Evolutionary conservation across 2,888 invertebrate species (phyloP), one percentile per base, ranked within the genome.

Genomic region (Baccha elongata): DNA sequence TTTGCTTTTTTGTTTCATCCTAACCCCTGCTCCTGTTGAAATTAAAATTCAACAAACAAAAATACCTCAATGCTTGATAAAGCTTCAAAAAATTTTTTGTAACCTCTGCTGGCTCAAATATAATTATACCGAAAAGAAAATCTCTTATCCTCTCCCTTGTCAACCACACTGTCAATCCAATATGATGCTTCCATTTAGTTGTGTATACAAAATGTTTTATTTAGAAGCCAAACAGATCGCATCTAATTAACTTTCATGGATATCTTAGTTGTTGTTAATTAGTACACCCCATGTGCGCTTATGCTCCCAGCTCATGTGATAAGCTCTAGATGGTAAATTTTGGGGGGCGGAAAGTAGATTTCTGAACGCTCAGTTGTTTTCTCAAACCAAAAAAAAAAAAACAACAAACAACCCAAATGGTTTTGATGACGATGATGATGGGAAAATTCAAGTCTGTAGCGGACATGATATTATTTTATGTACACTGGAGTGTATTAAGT

Each of bases 191-290:
- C 32, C n/a, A 1, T 19, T 35, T n/a, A 21, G n/a, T 35, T 48
- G 26, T 48, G 26, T 65, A 13, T 21, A 29, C 29, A 32, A 29
- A 15, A 29, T 42, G 42, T 58, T 62, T 42, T 29, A 44, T 44
- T 60, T 60, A 17, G 62, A 50, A 53, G 46, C 74, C 37, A 55
- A 58, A 69, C 64, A 58, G 69, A 80, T 74, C 74, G 55, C 69
- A 80, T 69, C 64, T 80, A 74, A 80, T 80, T 80, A 80, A 60
- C 74, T 74, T 74, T 37, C 44, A 69, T 64, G 58, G 69, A 74
- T 71, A 71, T 71, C 80, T 60, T 40, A 65, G 69, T 71, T 69
- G 69, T 71, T 69, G 74, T 71, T 81, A 81, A 74, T 81, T 74
- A 75, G 69, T 64, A 65, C 74, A 75, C 80, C 50, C 62, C 69